These are phyloP conservation scores for Melanostigma gelatinosum DNA, from an alignment of 2,113 vertebrate species.

Conservation along the genomic window DNA sequence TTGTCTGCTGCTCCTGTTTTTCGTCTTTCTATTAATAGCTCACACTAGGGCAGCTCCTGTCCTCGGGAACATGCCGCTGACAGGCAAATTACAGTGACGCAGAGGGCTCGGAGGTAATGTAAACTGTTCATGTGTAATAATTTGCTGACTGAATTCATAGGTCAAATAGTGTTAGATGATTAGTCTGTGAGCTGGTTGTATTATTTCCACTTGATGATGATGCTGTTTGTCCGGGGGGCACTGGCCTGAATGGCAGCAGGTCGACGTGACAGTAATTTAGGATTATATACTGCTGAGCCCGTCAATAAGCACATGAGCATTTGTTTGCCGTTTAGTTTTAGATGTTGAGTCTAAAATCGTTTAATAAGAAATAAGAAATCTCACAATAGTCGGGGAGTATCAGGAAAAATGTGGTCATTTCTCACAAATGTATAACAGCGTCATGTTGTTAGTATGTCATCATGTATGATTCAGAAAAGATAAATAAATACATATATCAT, in stretches of 20 bases:
- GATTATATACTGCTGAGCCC: neutral
- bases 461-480: neutral
- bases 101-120: neutral
- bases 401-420: neutral
- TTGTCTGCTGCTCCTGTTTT: slow-evolving; percentile 45
- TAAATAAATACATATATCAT: neutral
- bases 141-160: neutral
- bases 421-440: neutral
- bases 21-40: slow-evolving; percentile 67
- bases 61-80: slow-evolving; percentile 25
- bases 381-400: neutral
- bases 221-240: neutral
- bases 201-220: neutral
- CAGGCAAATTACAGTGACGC: neutral
- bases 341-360: neutral
- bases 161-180: neutral
- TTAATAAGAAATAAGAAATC: neutral
- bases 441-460: neutral
- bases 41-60: slow-evolving; percentile 42
- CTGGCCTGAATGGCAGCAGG: neutral
- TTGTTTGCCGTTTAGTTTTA: neutral
- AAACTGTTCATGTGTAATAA: neutral
- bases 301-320: neutral
- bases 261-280: neutral
- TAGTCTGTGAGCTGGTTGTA: neutral